These are phyloP conservation scores for Pseudonaja textilis DNA, from an alignment of 2,113 vertebrate genomes.

Conservation along the genomic window DNA sequence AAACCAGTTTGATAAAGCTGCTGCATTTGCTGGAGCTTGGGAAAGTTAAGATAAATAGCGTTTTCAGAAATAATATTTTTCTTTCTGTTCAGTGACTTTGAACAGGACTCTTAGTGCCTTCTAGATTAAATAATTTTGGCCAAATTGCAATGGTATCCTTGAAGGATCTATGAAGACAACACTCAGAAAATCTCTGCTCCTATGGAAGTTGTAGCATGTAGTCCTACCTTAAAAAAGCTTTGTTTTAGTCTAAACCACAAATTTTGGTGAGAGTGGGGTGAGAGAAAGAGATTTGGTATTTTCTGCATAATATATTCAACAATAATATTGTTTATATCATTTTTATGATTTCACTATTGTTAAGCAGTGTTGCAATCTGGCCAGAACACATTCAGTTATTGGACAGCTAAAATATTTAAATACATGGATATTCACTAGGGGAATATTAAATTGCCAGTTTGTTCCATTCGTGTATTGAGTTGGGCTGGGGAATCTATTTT, in stretches of 20 bases:
- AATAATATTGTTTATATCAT: not conserved
- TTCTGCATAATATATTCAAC: not conserved
- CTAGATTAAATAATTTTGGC: not conserved
- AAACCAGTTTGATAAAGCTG: not conserved
- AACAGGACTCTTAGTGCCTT: not conserved
- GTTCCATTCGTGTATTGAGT: not conserved
- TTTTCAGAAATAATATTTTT: not conserved
- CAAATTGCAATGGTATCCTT: not conserved
- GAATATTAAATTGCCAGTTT: not conserved
- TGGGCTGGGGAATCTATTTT: not conserved
- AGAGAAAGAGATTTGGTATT: not conserved
- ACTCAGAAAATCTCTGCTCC: not conserved
- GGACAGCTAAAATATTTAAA: not conserved
- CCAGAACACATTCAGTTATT: not conserved
- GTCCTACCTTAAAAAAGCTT: not conserved
- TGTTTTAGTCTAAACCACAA: not conserved
- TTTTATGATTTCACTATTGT: not conserved
- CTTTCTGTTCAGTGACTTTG: not conserved
- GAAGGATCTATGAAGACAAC: not conserved
- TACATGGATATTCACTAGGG: not conserved
- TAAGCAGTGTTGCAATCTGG: not conserved
- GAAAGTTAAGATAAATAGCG: not conserved
- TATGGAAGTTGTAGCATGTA: not conserved
- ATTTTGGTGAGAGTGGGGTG: not conserved
- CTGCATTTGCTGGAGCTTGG: not conserved